Percentiles rank a stretch among this genome's conserved stretches.
Evolutionary conservation across 2,113 vertebrate species (phyloP).

Genomic region (Oenanthe melanoleuca): DNA sequence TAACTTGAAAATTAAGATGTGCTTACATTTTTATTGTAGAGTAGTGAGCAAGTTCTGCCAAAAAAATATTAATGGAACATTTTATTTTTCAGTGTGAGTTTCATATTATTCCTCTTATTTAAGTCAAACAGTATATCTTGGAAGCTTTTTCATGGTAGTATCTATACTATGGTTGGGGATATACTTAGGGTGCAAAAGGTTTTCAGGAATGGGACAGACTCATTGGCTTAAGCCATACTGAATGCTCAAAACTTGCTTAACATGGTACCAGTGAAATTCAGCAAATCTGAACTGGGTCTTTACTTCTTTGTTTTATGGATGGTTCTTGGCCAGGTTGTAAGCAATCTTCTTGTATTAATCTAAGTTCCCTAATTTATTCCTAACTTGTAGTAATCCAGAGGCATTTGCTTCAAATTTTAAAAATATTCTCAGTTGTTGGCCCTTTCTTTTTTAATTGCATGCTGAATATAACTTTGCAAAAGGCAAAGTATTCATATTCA

Average conservation of each 20-base stretch:
- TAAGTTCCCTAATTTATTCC: neutral
- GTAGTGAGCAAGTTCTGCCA: neutral
- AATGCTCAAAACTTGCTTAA: neutral
- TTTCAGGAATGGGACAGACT: neutral
- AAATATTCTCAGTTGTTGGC: neutral
- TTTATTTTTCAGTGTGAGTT: neutral
- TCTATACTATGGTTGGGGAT: neutral
- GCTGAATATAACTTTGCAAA: neutral
- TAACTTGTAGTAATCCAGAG: neutral
- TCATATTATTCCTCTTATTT: neutral
- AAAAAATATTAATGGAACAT: neutral
- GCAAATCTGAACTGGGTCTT: neutral
- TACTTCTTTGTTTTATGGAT: neutral
- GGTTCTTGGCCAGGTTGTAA: neutral
- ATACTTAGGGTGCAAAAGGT: neutral
- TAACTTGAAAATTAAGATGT: neutral
- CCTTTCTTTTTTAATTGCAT: neutral
- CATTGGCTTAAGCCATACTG: neutral
- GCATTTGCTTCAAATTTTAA: neutral
- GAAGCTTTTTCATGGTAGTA: neutral
- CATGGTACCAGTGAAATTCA: neutral
- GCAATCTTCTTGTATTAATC: neutral
- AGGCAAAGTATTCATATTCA: neutral
- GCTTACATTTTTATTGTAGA: neutral
- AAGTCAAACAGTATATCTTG: neutral